Conservation (phyloP, 1,140 invertebrate species). For the Bombus terrestris region DNA sequence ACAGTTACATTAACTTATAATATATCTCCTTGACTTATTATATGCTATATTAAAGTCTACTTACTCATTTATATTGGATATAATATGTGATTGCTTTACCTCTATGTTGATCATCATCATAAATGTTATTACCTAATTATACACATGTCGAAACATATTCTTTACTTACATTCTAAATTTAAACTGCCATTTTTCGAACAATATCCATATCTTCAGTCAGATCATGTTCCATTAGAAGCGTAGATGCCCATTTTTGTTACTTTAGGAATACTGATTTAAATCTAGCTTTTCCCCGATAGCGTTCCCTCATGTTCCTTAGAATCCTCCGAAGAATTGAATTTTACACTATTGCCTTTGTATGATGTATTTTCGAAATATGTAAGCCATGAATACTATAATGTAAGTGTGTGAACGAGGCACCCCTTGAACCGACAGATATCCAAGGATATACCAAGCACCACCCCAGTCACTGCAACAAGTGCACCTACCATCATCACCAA, state of each 20-base stretch:
- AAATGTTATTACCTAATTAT: conserved; percentile 43
- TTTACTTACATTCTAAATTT: conserved; percentile 38
- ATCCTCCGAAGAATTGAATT: conserved; percentile 39
- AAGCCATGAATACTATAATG: conserved; percentile 59
- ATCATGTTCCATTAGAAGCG: conserved; percentile 40
- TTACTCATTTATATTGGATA: conserved; percentile 30
- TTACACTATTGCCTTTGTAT: conserved; percentile 51
- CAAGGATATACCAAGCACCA: conserved; percentile 84
- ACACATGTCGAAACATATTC: conserved; percentile 17
- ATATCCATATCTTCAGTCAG: conserved; percentile 18
- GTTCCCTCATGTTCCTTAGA: conserved; percentile 26
- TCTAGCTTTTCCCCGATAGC: conserved; percentile 45
- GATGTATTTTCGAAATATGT: conserved; percentile 58
- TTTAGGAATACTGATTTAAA: conserved; percentile 50
- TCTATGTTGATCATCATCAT: conserved; percentile 28
- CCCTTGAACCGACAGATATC: conserved; percentile 84
- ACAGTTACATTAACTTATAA: conserved; percentile 23
- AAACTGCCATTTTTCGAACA: conserved; percentile 36
- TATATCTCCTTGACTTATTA: neutral
- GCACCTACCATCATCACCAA: conserved; percentile 79
- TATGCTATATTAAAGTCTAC: neutral
- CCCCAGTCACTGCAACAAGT: conserved; percentile 76
- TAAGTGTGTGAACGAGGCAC: conserved; percentile 79
- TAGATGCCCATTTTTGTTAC: conserved; percentile 38
- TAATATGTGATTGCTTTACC: conserved; percentile 33